Base-by-base conservation (phyloP, 2,797 vertebrate genomes). In the Anguilla anguilla region DNA sequence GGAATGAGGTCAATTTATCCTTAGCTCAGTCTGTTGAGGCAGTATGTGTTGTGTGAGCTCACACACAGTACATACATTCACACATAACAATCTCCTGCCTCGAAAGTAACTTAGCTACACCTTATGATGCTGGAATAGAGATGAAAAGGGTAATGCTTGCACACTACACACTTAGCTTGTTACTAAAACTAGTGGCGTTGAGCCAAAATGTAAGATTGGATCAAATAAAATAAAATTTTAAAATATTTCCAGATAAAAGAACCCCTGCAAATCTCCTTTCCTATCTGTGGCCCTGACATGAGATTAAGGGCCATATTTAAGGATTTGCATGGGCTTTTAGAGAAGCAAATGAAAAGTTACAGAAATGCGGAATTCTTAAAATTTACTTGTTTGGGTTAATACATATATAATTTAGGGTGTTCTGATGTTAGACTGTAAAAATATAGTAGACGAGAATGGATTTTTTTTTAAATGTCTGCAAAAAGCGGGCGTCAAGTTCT, bases 1-100 rank as follows among this genome's bases (percentile, higher is more conserved):
- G 91, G 93, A 94, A 93, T 92, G 92, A 94, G 92, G 93, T 90
- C 90, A 90, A 92, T 93, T 92, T 90, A 91, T 92, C 93, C 92
- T 92, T 59, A 43, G 39, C 35, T 69, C 19, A 39, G 55, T 39
- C 35, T 85, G 31, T 3, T 51, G 25, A 59, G 59, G 61, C 39
- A 69, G 7, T 85, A 15, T 77, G 74, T 43, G 74, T 77, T 43
- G 13, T 77, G 39, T 77, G 31, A 15, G 35, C 39, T 72, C 25
- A n/a, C 61, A 67, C 61, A 72, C 28, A 11, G 10, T 35, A 72
- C 25, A 69, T 35, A 72, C 25, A 69, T 28, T 43, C 74, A 43
- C 35, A 77, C 74, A 49, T 13, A 69, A 49, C 53, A 83, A 83
- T 51, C 0, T 5, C 2, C 28, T 28, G 31, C 55, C 49, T 57